A percentile compares a stretch with the other conserved stretches of the same genome.
Evolutionary conservation across 1,140 invertebrate genomes (phyloP).

Genomic region (Amyelois transitella): DNA sequence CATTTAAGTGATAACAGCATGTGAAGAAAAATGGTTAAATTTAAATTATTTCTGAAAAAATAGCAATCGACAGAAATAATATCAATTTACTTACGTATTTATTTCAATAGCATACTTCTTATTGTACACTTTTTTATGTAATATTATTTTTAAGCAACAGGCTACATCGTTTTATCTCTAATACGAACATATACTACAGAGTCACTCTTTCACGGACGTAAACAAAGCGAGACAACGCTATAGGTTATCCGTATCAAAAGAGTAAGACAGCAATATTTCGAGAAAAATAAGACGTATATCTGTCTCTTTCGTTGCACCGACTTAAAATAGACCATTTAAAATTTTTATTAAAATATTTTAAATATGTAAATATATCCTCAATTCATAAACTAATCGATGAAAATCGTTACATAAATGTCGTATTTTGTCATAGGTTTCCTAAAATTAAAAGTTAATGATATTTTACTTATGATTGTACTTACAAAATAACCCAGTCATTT

Average conservation of each 20-base stretch:
- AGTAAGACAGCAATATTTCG: conserved; percentile 39
- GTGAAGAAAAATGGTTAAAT: no score
- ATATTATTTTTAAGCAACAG: neutral
- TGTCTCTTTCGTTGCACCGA: conserved; percentile 38
- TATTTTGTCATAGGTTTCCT: no score
- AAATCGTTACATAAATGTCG: no score
- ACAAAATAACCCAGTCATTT: no score
- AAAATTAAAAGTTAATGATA: no score
- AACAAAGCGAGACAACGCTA: conserved; percentile 61
- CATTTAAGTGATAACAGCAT: no score
- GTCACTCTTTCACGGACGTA: conserved; percentile 60
- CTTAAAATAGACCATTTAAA: conserved; percentile 27
- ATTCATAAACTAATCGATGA: neutral
- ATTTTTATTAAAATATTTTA: neutral
- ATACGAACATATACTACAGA: conserved; percentile 40
- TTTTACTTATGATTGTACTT: no score
- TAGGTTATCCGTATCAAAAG: conserved; percentile 41
- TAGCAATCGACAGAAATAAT: no score
- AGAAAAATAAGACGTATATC: conserved; percentile 44
- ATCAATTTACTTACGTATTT: no score
- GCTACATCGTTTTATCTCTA: conserved; percentile 14
- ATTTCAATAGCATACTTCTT: no score
- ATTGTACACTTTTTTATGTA: no score
- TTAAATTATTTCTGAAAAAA: no score
- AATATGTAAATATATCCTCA: neutral